Evolutionary conservation across 92 coral and sea anemone species (phyloP), one percentile per base, ranked within the genome.

Genomic region (Siderastrea siderea): DNA sequence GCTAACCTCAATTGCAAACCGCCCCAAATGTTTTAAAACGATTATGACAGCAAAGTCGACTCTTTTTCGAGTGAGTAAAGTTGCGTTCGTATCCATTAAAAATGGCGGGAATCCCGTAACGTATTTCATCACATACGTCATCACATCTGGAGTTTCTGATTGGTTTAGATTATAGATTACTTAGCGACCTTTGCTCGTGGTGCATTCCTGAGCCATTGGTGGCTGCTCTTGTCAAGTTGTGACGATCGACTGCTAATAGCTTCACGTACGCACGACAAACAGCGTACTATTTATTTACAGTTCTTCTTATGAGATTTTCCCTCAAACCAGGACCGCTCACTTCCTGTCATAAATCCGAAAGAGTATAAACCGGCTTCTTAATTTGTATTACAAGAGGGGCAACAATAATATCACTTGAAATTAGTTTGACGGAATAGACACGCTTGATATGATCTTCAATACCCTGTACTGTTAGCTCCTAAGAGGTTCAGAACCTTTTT

Each of bases 341-440:
- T 63, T 63, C 68, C 68, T 63, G 68, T 63, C 68, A 19, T 63
- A 16, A 63, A 63, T 63, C 68, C 68, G 61, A 55, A 55, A 55
- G 61, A 55, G 5, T 26, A 67, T 67, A 67, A 67, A 26, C 48
- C 44, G 12, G 1, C 7, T 19, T 16, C 47, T 17, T 9, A 16
- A 9, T 43, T 67, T 17, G 8, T 1, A 26, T 1, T 17, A 0
- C 6, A 1, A 67, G 71, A 3, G 12, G 26, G 48, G 71, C 26
- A 38, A 67, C 6, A 3, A 38, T 38, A 3, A 43, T 48, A 43
- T 3, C 71, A 5, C 7, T 38, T 67, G 48, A 26, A 9, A 17
- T 26, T 43, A 26, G 38, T 26, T 26, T 26, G 38, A 26, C 38
- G 38, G 0, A 26, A 26, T 26, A 26, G 38, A 26, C 38, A 26